Base-by-base conservation (phyloP, 2,113 vertebrate species). In the Apteryx owenii region DNA sequence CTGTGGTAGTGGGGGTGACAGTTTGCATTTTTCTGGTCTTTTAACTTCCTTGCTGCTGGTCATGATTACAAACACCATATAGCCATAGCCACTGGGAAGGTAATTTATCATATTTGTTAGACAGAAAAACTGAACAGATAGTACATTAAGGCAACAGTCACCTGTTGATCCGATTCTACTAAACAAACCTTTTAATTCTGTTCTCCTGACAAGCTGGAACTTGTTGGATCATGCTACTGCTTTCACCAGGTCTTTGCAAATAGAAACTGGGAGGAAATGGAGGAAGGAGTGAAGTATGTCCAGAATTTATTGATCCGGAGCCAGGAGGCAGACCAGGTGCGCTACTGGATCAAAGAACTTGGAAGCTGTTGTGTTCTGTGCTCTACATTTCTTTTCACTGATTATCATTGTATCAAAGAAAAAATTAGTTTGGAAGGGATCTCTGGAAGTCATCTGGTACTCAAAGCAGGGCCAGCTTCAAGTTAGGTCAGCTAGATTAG, bases 21-120 rank as follows among this genome's bases (percentile, higher is more conserved):
- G 79, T 95, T 85, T 81, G 70, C 68, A 76, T 92, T 96, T 95
- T 97, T 94, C 88, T 91, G 80, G 53, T 82, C 91, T 94, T 95
- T 95, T 89, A 88, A 84, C 60, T 93, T 94, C 66, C 44, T 95
- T 84, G 56, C 15, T 88, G 53, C 69, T 94, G 72, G 89, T 44
- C 1, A 2, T 73, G 80, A 85, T 72, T 92, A 40, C 33, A 76
- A 94, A 86, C 50, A 81, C 26, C 33, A 22, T 10, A 18, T 20
- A 91, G n/a, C 29, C 46, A 65, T 0, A 1, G 31, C 48, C 58
- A 62, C 46, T 42, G 50, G 33, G 50, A 90, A 92, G 80, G 44
- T 44, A 10, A 88, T 87, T 72, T 81, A 23, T 70, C 20, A 12
- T 73, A 42, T 53, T 73, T 91, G 95, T 85, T 44, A 91, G 29